These are phyloP conservation scores for Zhuqinia jingwanae DNA, from an alignment of 2,888 invertebrate genomes.

Conservation along the genomic window DNA sequence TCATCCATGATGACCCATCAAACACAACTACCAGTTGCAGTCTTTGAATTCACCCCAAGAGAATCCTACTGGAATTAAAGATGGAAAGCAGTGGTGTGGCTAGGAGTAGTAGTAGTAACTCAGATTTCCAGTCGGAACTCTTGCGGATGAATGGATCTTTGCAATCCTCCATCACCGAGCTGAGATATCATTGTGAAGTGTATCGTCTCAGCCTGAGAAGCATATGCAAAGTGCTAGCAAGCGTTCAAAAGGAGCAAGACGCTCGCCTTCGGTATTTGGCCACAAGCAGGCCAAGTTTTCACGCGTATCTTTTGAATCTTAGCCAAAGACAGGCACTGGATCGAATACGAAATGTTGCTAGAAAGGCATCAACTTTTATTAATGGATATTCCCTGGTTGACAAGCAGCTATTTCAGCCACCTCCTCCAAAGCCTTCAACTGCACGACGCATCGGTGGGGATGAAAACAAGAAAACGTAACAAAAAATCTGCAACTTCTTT, in stretches of 20 bases:
- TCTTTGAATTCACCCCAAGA: slow-evolving; percentile 22
- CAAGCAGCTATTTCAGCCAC: slow-evolving; percentile 59
- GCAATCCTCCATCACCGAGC: slow-evolving; percentile 64
- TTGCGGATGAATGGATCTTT: slow-evolving; percentile 64
- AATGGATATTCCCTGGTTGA: slow-evolving; percentile 72
- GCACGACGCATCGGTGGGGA: neutral
- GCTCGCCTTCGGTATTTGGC: slow-evolving; percentile 51
- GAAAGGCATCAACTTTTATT: slow-evolving; percentile 71
- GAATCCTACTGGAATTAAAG: slow-evolving; percentile 7
- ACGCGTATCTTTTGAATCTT: slow-evolving; percentile 65
- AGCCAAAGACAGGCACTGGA: slow-evolving; percentile 70
- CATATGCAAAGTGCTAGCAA: slow-evolving; percentile 65
- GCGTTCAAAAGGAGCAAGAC: slow-evolving; percentile 62
- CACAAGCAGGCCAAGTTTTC: slow-evolving; percentile 55
- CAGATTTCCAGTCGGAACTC: slow-evolving; percentile 65
- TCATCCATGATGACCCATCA: slow-evolving; percentile 5
- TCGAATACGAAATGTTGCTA: slow-evolving; percentile 61
- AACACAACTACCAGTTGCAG: slow-evolving; percentile 34
- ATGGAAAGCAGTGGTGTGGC: slow-evolving; percentile 41
- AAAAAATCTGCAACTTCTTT: neutral
- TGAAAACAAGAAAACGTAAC: slow-evolving; percentile 36
- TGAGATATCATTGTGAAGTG: slow-evolving; percentile 73
- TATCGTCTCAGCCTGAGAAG: slow-evolving; percentile 72
- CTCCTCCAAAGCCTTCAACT: slow-evolving; percentile 57
- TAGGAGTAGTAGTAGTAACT: slow-evolving; percentile 21